Evolutionary conservation across 2,797 vertebrate genomes (phyloP), one percentile per base, ranked within the genome.

Genomic region (Rhinichthys osculus): DNA sequence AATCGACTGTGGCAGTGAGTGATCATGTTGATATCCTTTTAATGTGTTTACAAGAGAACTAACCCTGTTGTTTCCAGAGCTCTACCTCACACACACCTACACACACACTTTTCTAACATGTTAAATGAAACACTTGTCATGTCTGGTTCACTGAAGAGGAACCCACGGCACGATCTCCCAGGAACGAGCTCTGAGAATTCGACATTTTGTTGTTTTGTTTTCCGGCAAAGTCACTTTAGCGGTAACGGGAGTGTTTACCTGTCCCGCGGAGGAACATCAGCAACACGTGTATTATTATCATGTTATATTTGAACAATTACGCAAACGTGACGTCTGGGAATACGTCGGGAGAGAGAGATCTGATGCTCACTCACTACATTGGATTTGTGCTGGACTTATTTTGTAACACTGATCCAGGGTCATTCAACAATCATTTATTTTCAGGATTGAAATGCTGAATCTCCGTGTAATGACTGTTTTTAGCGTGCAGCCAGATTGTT

Each of bases 401-500:
- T 52, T 72, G 72, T 67, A 72, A 76, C 78, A 62, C 67, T 66
- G 50, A 87, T 84, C 47, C 44, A 72, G 35, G 62, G 76, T 40
- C 54, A 62, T 70, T 47, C 44, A 86, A 77, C 69, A 79, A 83
- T 33, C 50, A 27, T 79, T 80, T 72, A 64, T 30, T 59, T 93
- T 93, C 91, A 84, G 90, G 93, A 91, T 81, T 81, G 78, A 92
- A 93, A 92, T 94, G 92, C 94, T 93, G 92, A 92, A 91, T 92
- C 93, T 92, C 44, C 92, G 92, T 92, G 91, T 89, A 13, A 27
- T 5, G 21, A 10, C 30, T 35, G 30, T 47, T 1, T 13, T 0
- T 92, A 93, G 89, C 91, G 91, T 88, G 71, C 91, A 85, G 91
- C 89, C 88, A n/a, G 91, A 91, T 82, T 19, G 92, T 95, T 95